A percentile compares a stretch with the other conserved stretches of the same genome.
Evolutionary conservation across 2,888 invertebrate genomes (phyloP).

Genomic region (Cabera pusaria): DNA sequence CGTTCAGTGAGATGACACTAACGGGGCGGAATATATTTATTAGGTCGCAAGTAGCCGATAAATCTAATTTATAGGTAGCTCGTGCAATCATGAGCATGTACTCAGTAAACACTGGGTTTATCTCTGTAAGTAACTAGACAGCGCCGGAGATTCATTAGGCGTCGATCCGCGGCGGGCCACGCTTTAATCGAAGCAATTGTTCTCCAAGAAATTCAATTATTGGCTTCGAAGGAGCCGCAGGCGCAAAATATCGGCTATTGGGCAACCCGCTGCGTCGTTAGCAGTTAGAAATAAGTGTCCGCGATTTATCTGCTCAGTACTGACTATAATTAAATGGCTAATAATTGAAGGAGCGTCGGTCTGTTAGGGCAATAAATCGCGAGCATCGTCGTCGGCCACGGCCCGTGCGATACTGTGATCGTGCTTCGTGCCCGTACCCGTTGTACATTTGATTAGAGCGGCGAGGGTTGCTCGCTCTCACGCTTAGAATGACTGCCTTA

Average conservation of each 20-base stretch:
- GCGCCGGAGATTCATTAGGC: constrained; percentile 80
- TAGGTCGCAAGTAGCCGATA: constrained; percentile 50
- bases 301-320: constrained; percentile 66
- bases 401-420: constrained; percentile 60
- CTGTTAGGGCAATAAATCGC: constrained; percentile 63
- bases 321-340: constrained; percentile 75
- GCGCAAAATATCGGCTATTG: constrained; percentile 66
- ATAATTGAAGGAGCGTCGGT: constrained; percentile 69
- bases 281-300: constrained; percentile 71
- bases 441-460: constrained; percentile 65
- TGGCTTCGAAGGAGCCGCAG: constrained; percentile 52
- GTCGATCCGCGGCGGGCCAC: constrained; percentile 74
- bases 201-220: constrained; percentile 80
- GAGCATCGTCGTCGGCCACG: constrained; percentile 32
- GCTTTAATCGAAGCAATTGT: constrained; percentile 81
- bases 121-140: constrained; percentile 80
- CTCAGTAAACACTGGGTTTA: constrained; percentile 77
- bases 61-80: constrained; percentile 78
- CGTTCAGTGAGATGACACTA: constrained; percentile 16
- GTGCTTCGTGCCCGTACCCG: constrained; percentile 71
- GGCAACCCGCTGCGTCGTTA: constrained; percentile 67
- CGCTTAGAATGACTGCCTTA: constrained; percentile 68
- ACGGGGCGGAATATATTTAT: constrained; percentile 30
- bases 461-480: constrained; percentile 72
- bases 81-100: constrained; percentile 80